Base-by-base conservation (phyloP, 92 coral and sea anemone species). In the Montipora capitata region DNA sequence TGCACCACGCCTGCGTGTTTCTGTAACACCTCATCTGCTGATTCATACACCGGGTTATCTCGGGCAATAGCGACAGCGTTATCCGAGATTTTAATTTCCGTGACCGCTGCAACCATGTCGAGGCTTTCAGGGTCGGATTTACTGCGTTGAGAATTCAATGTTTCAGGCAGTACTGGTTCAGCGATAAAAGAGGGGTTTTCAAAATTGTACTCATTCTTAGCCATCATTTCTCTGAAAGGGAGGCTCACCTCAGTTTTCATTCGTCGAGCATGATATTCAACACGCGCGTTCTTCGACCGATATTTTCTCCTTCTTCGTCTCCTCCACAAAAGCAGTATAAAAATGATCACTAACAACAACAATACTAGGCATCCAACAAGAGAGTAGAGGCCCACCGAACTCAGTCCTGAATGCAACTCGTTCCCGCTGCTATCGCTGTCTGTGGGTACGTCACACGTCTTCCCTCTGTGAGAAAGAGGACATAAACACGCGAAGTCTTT, bases 201-300 rank as follows among this genome's bases (percentile, higher is more conserved):
- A 79, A 93, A 93, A 62, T 86, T 83, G 79, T 74, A 86, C n/a
- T 72, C 84, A 67, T 51, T 79, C 72, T 68, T 56, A 5, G 87
- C 87, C 80, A 93, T 76, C 83, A 91, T 91, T 82, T 93, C 96
- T 78, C 90, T 79, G n/a, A 93, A 93, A 12, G 90, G 92, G 3
- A 83, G 77, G 42, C 96, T 92, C 40, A 93, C 91, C 20, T 81
- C 92, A 3, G 87, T 86, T 81, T 70, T 86, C 41, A 70, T 64
- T 27, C 75, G 67, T 38, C 76, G 86, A 40, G 82, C 68, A 15
- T 87, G 81, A 71, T 80, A 82, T 78, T 91, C 92, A 35, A 93
- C 73, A 20, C 94, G 84, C 4, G 95, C 96, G 49, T 63, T 77
- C 16, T 76, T 79, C 43, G 96, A 93, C 59, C 87, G 66, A 76